Conservation (phyloP, 2,797 vertebrate species). For the Typhlichthys subterraneus region DNA sequence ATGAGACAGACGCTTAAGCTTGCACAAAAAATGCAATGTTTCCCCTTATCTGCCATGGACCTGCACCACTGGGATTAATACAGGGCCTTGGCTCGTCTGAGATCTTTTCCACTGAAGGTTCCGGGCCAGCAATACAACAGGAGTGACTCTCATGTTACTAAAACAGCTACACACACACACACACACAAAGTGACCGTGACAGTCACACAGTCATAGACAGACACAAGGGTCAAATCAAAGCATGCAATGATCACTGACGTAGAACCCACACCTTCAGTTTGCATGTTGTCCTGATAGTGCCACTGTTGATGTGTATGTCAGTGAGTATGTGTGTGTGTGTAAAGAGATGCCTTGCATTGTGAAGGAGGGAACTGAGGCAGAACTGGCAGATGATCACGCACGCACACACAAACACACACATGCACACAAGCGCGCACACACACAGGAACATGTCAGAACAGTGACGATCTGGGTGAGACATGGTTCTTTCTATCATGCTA, state of each 20-base stretch:
- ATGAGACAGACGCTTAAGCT: too few relatives aligned
- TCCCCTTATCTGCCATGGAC: too few relatives aligned
- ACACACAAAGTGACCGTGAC: slow-evolving; percentile 39
- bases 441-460: slow-evolving; percentile 60
- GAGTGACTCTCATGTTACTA: too few relatives aligned
- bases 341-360: not conserved
- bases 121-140: too few relatives aligned
- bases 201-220: slow-evolving; percentile 15
- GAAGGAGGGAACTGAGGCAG: not conserved
- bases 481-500: slow-evolving; percentile 30
- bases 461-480: slow-evolving; percentile 63
- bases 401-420: slow-evolving; percentile 29
- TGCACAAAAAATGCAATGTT: too few relatives aligned
- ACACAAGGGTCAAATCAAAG: slow-evolving; percentile 55
- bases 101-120: too few relatives aligned
- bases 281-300: slow-evolving; percentile 59
- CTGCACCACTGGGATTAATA: too few relatives aligned
- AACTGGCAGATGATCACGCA: slow-evolving; percentile 3
- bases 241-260: slow-evolving; percentile 64
- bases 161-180: slow-evolving; percentile 18
- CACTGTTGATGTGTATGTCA: slow-evolving; percentile 34
- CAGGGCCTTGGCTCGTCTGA: too few relatives aligned
- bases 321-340: slow-evolving; percentile 40
- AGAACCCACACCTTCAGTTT: slow-evolving; percentile 50
- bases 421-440: slow-evolving; percentile 30